Evolutionary conservation across 2,888 invertebrate genomes (phyloP), one percentile per base, ranked within the genome.

Genomic region (Dynastes grantii): DNA sequence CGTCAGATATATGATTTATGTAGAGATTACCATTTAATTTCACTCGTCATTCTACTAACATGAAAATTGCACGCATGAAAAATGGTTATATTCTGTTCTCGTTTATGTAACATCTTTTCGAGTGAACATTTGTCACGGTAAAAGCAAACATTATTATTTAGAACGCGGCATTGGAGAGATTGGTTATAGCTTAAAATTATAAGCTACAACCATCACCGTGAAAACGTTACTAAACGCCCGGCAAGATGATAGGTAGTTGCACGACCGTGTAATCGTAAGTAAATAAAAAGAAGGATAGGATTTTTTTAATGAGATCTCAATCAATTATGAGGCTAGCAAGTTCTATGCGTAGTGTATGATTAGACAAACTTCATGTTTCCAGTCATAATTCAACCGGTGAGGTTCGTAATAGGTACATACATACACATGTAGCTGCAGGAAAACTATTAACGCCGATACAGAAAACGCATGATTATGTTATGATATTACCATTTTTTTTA

Each of bases 241-340:
- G 32, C 32, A 4, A 45, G 16, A 27, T 11, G 37, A 61, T 40
- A 22, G 16, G 40, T 22, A 58, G 40, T 58, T 58, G 58, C 37
- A 58, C 6, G 4, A n/a, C 22, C 45, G 22, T 58, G 73, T 61
- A 40, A 55, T 32, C 55, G 32, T 40, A 71, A 40, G 45, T 61
- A 73, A 45, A 73, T 61, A 61, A 73, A 73, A 16, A 58, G 37
- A 58, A 58, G 61, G 40, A 58, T 40, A 27, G 40, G 49, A 22
- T 22, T 61, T 61, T 55, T 58, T 71, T 71, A 71, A 71, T 71
- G 22, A 71, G 71, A 71, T 71, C 58, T 71, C 71, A 71, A 71
- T 71, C 71, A 71, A 58, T 71, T 71, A 40, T 58, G 13, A 40
- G 40, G 37, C 40, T 73, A 58, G 58, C 16, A 40, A 8, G 58